Base-by-base conservation (phyloP, 2,113 vertebrate genomes). In the Lampris megalopsis region DNA sequence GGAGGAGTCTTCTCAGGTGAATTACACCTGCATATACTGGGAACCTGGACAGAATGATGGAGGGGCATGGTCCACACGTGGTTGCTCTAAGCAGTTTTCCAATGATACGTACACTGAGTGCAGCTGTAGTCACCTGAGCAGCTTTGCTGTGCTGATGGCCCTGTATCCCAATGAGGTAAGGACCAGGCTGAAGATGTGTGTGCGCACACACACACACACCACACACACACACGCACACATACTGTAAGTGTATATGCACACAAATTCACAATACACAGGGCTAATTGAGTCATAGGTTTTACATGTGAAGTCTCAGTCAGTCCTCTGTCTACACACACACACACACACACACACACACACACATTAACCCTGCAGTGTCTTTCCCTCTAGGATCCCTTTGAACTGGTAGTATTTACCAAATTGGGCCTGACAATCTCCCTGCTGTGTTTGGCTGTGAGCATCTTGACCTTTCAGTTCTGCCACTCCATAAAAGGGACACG, bases 121-220 rank as follows among this genome's bases (percentile, higher is more conserved):
- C 77, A 53, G 8, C n/a, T 96, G 96, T 74, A 8, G 6, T 1
- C 96, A 97, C 84, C 89, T 98, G 64, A 97, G 94, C 89, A 97
- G 96, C 90, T 98, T 98, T 0, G 96, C 96, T 0, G 86, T 98
- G 0, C 93, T 98, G 13, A 94, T 97, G 96, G 95, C 96, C 0
- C 94, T 95, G 41, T 93, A 96, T 1, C 85, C 94, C 0, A 61
- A 95, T 0, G 11, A 96, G 94, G 97, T 97, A 68, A 90, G 71
- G 37, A 41, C 42, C 42, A 63, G 4, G 6, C 49, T 9, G 49
- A 67, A 45, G 7, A 45, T 45, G 43, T 45, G 43, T 45, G 4
- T 5, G 7, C 7, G 43, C 7, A 2, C 4, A 45, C 43, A 45
- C 43, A 45, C 43, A 45, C 43, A 45, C 43, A 45, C 43, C 43